Evolutionary conservation across 2,113 vertebrate genomes (phyloP), one percentile per base, ranked within the genome.

Genomic region (Piaya cayana): DNA sequence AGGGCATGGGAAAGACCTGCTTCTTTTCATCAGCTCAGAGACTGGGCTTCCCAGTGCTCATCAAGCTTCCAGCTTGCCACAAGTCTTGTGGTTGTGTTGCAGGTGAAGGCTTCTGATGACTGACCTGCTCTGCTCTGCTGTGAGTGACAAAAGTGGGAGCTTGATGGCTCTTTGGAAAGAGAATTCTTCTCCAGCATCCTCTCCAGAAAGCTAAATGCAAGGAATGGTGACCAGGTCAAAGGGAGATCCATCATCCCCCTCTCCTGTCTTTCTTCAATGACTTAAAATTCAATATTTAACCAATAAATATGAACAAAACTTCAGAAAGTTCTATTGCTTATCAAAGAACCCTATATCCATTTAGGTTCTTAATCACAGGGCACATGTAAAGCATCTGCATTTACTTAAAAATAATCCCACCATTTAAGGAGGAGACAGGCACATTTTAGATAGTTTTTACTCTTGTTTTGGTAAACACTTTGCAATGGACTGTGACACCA

Each of bases 401-500:
- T 71, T 64, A 42, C 43, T 92, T 78, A 64, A 67, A 85, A 47
- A 23, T 32, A 63, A 65, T 63, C 27, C 5, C 9, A 18, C 23
- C 60, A 3, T 68, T 90, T 72, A 71, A 82, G 16, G 16, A 82
- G 45, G n/a, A 80, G 26, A 67, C 11, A 69, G 56, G 13, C n/a
- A 60, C 7, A 68, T 74, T 49, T 59, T 67, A 59, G 29, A 18
- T 62, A n/a, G 36, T 47, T 77, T 88, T 95, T 25, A 50, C 27
- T 78, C 59, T 56, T 84, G 53, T 34, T 85, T 86, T 85, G 42
- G 56, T 58, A 88, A 70, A 88, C 65, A 71, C 17, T 84, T 92
- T 45, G 36, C 58, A 90, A 55, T 69, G 72, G 63, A 86, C 74
- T 78, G 50, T 82, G 62, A 84, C 47, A 60, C 32, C 72, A 49